Base-by-base conservation (phyloP, 1,140 invertebrate species). In the Bombus soroeensis region DNA sequence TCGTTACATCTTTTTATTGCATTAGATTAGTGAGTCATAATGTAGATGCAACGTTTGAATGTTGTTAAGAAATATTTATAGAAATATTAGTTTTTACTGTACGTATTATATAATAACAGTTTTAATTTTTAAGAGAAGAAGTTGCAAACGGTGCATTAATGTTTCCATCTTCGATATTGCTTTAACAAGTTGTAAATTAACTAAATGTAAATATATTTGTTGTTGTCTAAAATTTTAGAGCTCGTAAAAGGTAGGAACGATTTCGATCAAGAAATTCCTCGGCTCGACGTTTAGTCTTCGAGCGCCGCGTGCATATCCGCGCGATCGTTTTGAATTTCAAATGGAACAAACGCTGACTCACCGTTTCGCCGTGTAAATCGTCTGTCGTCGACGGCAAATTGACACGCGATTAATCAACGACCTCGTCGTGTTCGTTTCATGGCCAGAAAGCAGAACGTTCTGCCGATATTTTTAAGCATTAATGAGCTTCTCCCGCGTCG, bases 381-480 rank as follows among this genome's bases (percentile, higher is more conserved):
- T 75, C 75, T 62, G 32, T 87, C 85, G 75, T 87, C 76, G 73
- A 25, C 75, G 86, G 66, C 78, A 81, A 89, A 89, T 89, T 89
- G 88, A 85, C 81, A 66, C 57, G 81, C 72, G 81, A 89, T 89
- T 85, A 87, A 89, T 89, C 88, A 81, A 64, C 57, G 77, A 81
- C 77, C 68, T 43, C 32, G 76, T 62, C 75, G 43, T 41, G 18
- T 66, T 39, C 28, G n/a, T 39, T 84, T 28, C 13, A n/a, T 59
- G 34, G 34, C 28, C 70, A 43, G 83, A 81, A 80, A 86, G 83
- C 83, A 71, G 66, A 85, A 72, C 83, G 53, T 10, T 72, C 22
- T 32, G 66, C n/a, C 76, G 71, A 84, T 80, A 82, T 68, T 76
- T 81, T 71, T 68, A 70, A 82, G 82, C 75, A 57, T 87, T 87